Evolutionary conservation across 1,140 invertebrate species (phyloP).

Genomic region (Lutraria rhynchaena): DNA sequence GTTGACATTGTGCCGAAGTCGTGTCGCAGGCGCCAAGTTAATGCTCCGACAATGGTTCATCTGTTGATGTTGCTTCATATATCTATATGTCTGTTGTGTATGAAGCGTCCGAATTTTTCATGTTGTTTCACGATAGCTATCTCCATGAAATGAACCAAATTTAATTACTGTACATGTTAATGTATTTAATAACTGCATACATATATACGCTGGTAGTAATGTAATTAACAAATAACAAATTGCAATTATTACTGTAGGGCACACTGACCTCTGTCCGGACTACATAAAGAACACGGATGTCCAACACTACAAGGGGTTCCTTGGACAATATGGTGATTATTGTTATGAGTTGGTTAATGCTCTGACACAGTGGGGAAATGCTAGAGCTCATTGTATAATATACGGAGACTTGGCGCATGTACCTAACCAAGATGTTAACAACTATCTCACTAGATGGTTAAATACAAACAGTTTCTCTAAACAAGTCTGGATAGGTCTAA

Average conservation of each 20-base stretch:
- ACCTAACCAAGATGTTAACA: conserved; percentile 8
- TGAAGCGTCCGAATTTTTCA: no score
- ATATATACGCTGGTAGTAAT: no score
- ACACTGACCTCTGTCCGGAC: conserved; percentile 37
- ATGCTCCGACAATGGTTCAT: no score
- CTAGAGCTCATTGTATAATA: conserved; percentile 28
- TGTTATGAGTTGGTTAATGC: conserved; percentile 42
- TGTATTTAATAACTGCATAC: no score
- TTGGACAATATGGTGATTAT: conserved; percentile 48
- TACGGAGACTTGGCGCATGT: conserved; percentile 19
- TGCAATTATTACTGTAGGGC: neutral
- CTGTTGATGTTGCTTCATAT: no score
- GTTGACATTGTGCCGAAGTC: no score
- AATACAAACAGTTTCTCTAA: conserved; percentile 15
- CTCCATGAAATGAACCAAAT: no score
- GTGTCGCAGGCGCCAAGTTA: no score
- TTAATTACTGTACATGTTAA: no score
- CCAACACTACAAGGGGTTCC: conserved; percentile 13
- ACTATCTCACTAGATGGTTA: conserved; percentile 40
- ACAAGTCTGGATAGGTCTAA: conserved; percentile 39
- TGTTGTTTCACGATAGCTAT: no score
- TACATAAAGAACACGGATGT: conserved; percentile 33
- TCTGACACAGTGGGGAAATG: conserved; percentile 38
- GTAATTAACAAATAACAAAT: no score
- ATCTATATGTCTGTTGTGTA: no score